A percentile compares a stretch with the other conserved stretches of the same genome.
Conservation (phyloP, 2,113 vertebrate genomes). For the Pagrus major region DNA sequence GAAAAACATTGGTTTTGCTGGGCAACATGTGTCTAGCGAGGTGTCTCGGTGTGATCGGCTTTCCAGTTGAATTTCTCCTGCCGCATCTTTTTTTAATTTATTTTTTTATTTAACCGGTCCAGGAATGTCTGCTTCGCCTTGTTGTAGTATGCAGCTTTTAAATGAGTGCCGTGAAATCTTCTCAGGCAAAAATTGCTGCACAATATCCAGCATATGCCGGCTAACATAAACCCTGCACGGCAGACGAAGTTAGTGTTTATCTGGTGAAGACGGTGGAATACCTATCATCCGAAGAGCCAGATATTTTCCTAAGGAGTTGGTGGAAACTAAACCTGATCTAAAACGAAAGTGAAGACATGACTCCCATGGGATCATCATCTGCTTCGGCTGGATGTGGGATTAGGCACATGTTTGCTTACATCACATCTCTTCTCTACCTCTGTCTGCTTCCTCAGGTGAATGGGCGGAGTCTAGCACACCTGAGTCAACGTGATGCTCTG, state of each 20-base stretch:
- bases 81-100: no score
- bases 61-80: no score
- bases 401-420: not conserved
- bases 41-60: no score
- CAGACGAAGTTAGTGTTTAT: not conserved
- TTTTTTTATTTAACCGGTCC: no score
- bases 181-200: no score
- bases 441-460: conserved; percentile 65
- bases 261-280: not conserved
- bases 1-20: no score
- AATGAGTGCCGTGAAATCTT: no score
- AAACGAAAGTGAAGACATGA: not conserved
- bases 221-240: no score
- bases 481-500: conserved; percentile 83
- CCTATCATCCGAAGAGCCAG: not conserved
- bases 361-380: not conserved
- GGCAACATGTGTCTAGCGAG: no score
- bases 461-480: conserved; percentile 79
- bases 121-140: no score
- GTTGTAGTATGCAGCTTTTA: no score
- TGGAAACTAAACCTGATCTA: not conserved
- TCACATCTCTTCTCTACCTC: not conserved
- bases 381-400: not conserved
- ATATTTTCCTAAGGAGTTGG: conserved; percentile 4
- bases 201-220: no score